Base-by-base conservation (phyloP, 1,140 invertebrate genomes). In the Tachypleus tridentatus region DNA sequence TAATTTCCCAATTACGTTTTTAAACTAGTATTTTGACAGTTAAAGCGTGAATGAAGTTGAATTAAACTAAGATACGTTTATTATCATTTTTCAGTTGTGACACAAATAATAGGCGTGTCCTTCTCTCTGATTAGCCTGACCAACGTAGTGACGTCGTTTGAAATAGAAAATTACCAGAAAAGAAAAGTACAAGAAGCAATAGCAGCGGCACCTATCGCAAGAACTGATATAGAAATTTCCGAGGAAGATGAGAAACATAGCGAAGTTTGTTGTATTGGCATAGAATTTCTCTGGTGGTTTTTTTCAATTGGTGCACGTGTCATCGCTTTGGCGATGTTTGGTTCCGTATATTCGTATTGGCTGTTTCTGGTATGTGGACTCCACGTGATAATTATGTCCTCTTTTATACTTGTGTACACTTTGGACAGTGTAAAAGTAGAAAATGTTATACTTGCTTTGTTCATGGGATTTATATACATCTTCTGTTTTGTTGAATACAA, bases 221-320 rank as follows among this genome's bases (percentile, higher is more conserved):
- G 29, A 29, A 29, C 29, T 29, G 29, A 29, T 29, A 29, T 29
- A 29, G 29, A 29, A 29, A 29, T 29, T 29, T 29, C 29, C 29
- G 29, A 29, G 29, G 29, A 29, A 29, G 60, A 83, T 78, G 47
- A 89, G 88, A 73, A 86, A 90, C 64, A 81, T 0, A 62, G 49
- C n/a, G 66, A 67, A 53, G 29, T 67, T 3, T 67, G 66, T 49
- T 67, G 86, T 50, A 84, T 84, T 11, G 73, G 80, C 5, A 74
- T 88, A 62, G 87, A 89, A 73, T 87, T 88, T 67, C 72, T 86
- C 50, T 91, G 88, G 87, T 87, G 89, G 71, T 85, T 91, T 69
- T 81, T 84, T 64, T 84, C 89, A 58, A 86, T 91, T 67, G 82
- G 87, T 84, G 80, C 79, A 56, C 73, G 80, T 57, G 75, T 82